Conservation (phyloP, 92 coral and sea anemone genomes). For the Chrysogorgia sp. region DNA sequence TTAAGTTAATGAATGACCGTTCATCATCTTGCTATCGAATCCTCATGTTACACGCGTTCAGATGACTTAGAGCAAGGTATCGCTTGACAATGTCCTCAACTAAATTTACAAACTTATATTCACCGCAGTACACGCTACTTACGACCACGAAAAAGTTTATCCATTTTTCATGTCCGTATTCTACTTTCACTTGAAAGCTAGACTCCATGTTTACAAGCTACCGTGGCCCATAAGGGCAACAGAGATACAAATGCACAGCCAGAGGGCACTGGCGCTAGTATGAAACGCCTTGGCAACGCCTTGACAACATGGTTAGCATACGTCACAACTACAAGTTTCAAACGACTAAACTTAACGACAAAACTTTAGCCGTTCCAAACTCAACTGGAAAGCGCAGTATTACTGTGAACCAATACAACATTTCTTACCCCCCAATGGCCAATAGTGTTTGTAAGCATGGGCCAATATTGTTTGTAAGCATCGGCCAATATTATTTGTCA, state of each 20-base stretch:
- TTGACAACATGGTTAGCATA: too few relatives aligned
- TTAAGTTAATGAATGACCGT: slow-evolving; percentile 39
- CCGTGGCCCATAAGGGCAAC: too few relatives aligned
- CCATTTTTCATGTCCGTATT: slow-evolving; percentile 52
- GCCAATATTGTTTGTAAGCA: too few relatives aligned
- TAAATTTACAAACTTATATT: slow-evolving; percentile 36
- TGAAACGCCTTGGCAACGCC: too few relatives aligned
- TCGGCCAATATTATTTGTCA: too few relatives aligned
- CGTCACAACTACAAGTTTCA: too few relatives aligned
- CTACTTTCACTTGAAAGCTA: slow-evolving; percentile 10
- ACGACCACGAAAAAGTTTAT: slow-evolving; percentile 51
- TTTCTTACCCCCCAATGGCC: too few relatives aligned
- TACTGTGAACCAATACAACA: neutral
- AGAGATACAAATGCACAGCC: too few relatives aligned
- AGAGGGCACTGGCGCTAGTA: too few relatives aligned
- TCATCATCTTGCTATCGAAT: slow-evolving; percentile 57
- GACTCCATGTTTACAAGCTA: too few relatives aligned
- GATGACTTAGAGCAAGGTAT: too few relatives aligned
- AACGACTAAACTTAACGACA: neutral
- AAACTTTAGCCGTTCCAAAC: neutral
- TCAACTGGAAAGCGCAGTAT: slow-evolving; percentile 11
- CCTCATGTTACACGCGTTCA: slow-evolving; percentile 29
- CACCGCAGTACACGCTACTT: slow-evolving; percentile 26
- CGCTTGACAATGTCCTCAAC: slow-evolving; percentile 40
- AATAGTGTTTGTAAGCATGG: too few relatives aligned